These are phyloP conservation scores for Athripsodes cinereus DNA, from an alignment of 2,888 invertebrate genomes.

Conservation along the genomic window DNA sequence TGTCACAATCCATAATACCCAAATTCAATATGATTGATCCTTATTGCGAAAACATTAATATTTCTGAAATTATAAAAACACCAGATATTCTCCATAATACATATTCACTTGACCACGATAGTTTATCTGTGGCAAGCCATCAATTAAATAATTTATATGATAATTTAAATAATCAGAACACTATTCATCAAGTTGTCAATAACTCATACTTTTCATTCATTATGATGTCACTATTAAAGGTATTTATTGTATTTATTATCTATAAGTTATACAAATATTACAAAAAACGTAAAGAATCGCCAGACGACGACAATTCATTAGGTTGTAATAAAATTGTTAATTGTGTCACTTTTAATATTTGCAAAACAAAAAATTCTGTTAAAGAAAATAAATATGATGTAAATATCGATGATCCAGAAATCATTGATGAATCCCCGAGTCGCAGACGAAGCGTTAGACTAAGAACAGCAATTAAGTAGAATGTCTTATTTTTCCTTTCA, in stretches of 20 bases:
- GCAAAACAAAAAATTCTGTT: not conserved
- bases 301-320: not conserved
- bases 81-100: not conserved
- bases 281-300: not conserved
- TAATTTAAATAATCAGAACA: not conserved
- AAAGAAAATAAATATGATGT: too few relatives aligned
- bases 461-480: too few relatives aligned
- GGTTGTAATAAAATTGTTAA: not conserved
- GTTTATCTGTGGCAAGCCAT: slow-evolving; percentile 1
- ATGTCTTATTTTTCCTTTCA: too few relatives aligned
- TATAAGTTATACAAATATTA: not conserved
- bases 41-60: not conserved
- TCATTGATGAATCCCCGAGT: too few relatives aligned
- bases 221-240: not conserved
- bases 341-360: not conserved
- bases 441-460: too few relatives aligned
- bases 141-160: not conserved
- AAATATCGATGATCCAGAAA: too few relatives aligned
- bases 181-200: not conserved
- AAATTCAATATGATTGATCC: not conserved
- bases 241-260: not conserved
- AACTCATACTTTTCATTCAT: slow-evolving; percentile 2
- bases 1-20: not conserved
- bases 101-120: not conserved
- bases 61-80: not conserved